Conservation (phyloP, 2,888 invertebrate genomes). For the Drosophila niveifrons region DNA sequence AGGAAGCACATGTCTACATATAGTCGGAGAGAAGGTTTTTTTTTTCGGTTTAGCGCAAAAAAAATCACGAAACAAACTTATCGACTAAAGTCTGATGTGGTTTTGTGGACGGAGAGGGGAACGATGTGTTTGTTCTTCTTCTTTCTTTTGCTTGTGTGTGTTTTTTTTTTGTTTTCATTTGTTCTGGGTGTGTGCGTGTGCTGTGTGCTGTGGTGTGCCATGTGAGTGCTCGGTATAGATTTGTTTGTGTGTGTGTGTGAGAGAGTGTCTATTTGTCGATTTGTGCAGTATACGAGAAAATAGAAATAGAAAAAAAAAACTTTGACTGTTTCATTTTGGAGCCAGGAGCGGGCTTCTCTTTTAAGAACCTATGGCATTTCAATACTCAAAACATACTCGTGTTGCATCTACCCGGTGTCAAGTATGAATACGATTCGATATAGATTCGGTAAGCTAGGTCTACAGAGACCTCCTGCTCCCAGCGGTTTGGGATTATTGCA, state of each 20-base stretch:
- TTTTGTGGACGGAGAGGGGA: slow-evolving; percentile 9
- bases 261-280: background rate
- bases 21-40: slow-evolving; percentile 82
- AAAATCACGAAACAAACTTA: slow-evolving; percentile 42
- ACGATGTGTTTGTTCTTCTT: slow-evolving; percentile 16
- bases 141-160: slow-evolving; percentile 9
- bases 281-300: slow-evolving; percentile 26
- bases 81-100: slow-evolving; percentile 43
- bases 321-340: slow-evolving; percentile 31
- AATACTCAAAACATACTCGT: slow-evolving; percentile 33
- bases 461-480: slow-evolving; percentile 81
- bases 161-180: slow-evolving; percentile 10
- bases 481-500: slow-evolving; percentile 68
- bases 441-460: slow-evolving; percentile 61
- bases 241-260: slow-evolving; percentile 17
- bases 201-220: slow-evolving; percentile 22
- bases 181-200: slow-evolving; percentile 2
- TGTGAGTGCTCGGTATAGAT: slow-evolving; percentile 27
- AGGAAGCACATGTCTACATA: slow-evolving; percentile 91
- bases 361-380: slow-evolving; percentile 56
- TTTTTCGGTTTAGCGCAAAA: slow-evolving; percentile 66
- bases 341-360: slow-evolving; percentile 83
- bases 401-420: slow-evolving; percentile 70
- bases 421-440: slow-evolving; percentile 14
- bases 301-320: slow-evolving; percentile 11